Evolutionary conservation across 2,113 vertebrate species (phyloP).

Genomic region (Pontoporia blainvillei): DNA sequence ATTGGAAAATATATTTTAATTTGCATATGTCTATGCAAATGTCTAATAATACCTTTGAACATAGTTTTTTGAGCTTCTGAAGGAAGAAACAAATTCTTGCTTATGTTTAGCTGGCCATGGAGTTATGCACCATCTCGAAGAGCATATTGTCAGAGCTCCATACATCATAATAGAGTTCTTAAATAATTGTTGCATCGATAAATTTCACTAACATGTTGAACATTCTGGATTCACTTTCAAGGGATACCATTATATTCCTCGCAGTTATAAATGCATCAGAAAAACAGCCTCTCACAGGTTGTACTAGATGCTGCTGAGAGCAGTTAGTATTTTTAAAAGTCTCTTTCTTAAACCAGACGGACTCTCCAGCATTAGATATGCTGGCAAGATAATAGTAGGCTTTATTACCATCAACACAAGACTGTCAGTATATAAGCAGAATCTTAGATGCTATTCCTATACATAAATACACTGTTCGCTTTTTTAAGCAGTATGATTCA

Average conservation of each 20-base stretch:
- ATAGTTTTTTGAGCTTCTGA: neutral
- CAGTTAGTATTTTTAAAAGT: slow-evolving; percentile 37
- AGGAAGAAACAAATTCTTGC: neutral
- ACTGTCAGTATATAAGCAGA: slow-evolving; percentile 43
- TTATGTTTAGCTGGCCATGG: neutral
- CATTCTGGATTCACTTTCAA: neutral
- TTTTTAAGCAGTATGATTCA: slow-evolving; percentile 43
- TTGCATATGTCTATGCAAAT: neutral
- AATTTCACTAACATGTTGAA: neutral
- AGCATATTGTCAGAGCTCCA: neutral
- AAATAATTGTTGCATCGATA: slow-evolving; percentile 3
- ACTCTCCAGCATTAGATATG: neutral
- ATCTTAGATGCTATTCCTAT: slow-evolving; percentile 31
- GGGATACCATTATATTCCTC: neutral
- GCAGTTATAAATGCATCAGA: neutral
- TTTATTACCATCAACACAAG: slow-evolving; percentile 50
- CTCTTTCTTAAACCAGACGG: slow-evolving; percentile 24
- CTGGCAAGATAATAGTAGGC: slow-evolving; percentile 45
- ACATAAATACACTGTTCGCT: slow-evolving; percentile 30
- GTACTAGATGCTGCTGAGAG: neutral
- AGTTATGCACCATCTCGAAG: neutral
- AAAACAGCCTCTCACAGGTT: neutral
- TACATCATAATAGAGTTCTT: neutral
- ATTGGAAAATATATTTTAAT: neutral
- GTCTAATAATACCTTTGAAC: neutral